These are phyloP conservation scores for Babylonia areolata DNA, from an alignment of 1,140 invertebrate genomes.

Conservation along the genomic window DNA sequence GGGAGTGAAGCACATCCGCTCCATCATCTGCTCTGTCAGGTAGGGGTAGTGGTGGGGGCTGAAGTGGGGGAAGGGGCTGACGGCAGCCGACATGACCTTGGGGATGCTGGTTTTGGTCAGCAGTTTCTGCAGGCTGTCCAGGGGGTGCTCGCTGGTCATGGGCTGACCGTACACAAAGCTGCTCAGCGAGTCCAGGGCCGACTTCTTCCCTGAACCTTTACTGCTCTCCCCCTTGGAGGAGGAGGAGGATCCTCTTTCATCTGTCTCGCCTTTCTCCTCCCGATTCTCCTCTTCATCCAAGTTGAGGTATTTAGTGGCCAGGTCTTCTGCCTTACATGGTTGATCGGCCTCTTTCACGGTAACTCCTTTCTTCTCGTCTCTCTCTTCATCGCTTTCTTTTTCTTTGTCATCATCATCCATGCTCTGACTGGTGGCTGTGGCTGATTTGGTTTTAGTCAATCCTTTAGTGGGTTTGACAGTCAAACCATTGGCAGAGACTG, in stretches of 20 bases:
- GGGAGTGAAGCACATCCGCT: constrained; percentile 32
- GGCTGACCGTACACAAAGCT: constrained; percentile 72
- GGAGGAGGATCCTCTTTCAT: constrained; percentile 26
- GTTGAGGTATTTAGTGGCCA: constrained; percentile 62
- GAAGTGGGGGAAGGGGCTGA: constrained; percentile 23
- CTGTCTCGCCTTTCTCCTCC: constrained; percentile 1
- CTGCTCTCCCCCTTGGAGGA: neutral
- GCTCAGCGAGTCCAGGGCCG: constrained; percentile 70
- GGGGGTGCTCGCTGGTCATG: constrained; percentile 79
- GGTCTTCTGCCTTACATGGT: constrained; percentile 32
- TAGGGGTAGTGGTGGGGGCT: constrained; percentile 35
- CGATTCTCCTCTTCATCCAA: constrained; percentile 53
- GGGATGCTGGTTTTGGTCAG: constrained; percentile 94
- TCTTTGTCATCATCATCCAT: neutral
- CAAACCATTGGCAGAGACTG: neutral
- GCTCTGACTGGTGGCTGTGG: neutral
- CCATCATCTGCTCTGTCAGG: constrained; percentile 29
- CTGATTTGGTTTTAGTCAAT: neutral
- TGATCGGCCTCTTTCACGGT: neutral
- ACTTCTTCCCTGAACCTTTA: constrained; percentile 32
- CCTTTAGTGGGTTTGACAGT: neutral
- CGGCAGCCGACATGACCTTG: constrained; percentile 44
- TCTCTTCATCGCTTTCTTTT: constrained; percentile 31
- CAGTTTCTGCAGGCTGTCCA: constrained; percentile 94
- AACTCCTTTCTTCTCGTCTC: neutral